A percentile compares a stretch with the other conserved stretches of the same genome.
These are phyloP conservation scores for Rousettus leschenaultii DNA, from an alignment of 2,113 vertebrate species.

Conservation along the genomic window DNA sequence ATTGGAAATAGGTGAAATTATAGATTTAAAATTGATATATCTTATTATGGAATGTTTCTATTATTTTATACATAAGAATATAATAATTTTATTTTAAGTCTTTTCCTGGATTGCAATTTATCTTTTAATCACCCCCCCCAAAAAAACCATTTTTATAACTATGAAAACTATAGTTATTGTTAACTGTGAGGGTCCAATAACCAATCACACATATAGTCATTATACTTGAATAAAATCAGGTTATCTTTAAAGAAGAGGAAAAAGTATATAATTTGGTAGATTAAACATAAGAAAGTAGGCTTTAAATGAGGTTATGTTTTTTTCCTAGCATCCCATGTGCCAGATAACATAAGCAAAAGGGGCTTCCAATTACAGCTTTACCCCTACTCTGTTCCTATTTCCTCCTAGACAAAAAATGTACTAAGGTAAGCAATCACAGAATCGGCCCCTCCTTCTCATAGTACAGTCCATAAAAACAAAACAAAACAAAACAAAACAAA, in stretches of 20 bases:
- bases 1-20: background rate
- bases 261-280: background rate
- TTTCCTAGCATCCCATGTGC: no score
- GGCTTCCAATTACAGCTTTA: no score
- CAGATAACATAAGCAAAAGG: no score
- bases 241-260: constrained; percentile 1
- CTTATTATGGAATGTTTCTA: background rate
- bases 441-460: no score
- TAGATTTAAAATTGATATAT: background rate
- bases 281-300: background rate
- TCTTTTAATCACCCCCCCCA: background rate
- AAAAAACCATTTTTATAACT: background rate
- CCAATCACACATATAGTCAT: constrained; percentile 23
- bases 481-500: no score
- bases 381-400: no score
- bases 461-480: no score
- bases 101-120: background rate
- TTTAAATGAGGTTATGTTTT: background rate
- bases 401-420: no score
- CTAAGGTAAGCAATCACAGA: no score
- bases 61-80: background rate
- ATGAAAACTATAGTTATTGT: constrained; percentile 49
- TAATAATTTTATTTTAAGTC: background rate
- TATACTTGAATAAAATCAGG: constrained; percentile 2
- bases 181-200: constrained; percentile 35